phyloP scores from a whole-genome alignment of 2,888 invertebrate genomes.

The Hesperia comma region DNA sequence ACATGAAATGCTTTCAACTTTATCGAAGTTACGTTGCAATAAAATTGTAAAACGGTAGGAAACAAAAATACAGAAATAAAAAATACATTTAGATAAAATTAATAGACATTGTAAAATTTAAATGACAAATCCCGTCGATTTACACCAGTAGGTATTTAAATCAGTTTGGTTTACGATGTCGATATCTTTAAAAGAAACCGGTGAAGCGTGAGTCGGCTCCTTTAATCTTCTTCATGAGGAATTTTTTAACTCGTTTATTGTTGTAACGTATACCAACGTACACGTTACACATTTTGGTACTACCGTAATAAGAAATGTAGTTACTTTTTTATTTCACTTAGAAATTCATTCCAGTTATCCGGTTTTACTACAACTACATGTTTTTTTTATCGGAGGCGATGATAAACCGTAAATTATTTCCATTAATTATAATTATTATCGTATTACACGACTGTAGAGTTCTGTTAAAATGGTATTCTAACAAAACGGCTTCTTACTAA shows the following conservation, averaged over 20 bases:
- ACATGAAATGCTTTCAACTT: constrained; percentile 49
- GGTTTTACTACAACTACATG: constrained; percentile 5
- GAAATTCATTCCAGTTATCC: constrained; percentile 5
- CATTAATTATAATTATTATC: constrained; percentile 25
- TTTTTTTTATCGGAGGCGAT: constrained; percentile 9
- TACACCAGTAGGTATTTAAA: constrained; percentile 49
- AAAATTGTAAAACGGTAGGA: constrained; percentile 70
- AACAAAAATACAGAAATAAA: constrained; percentile 61
- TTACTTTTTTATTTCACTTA: constrained; percentile 1
- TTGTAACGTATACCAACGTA: background rate
- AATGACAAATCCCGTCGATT: constrained; percentile 57
- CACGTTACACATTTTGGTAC: background rate
- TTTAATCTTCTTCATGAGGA: constrained; percentile 1
- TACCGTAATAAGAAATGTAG: background rate
- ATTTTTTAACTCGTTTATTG: background rate
- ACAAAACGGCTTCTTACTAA: background rate
- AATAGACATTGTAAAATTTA: constrained; percentile 64
- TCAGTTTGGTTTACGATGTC: constrained; percentile 51
- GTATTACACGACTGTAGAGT: constrained; percentile 13
- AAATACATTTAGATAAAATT: constrained; percentile 69
- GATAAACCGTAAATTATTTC: constrained; percentile 25
- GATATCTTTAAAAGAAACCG: constrained; percentile 54
- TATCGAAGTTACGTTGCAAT: constrained; percentile 54
- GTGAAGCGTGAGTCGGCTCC: constrained; percentile 39
- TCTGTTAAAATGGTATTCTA: constrained; percentile 16